Conservation (phyloP, 2,888 invertebrate genomes). For the Apoderus coryli region DNA sequence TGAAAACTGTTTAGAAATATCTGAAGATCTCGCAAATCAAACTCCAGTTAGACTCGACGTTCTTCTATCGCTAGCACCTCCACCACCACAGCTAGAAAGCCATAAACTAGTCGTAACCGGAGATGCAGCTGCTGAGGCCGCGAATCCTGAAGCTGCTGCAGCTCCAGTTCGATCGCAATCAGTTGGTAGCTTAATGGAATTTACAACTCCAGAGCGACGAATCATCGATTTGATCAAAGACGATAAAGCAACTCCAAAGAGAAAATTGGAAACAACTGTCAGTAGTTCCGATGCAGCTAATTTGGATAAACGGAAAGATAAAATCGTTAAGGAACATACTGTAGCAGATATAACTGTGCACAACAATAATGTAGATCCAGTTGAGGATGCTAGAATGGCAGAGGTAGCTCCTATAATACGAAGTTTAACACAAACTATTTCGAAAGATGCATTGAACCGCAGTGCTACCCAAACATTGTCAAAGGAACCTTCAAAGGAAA, state of each 20-base stretch:
- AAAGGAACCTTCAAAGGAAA: constrained; percentile 29
- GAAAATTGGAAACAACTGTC: constrained; percentile 61
- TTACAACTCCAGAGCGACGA: constrained; percentile 43
- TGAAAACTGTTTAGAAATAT: constrained; percentile 67
- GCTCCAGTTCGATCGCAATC: constrained; percentile 45
- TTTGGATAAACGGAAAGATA: constrained; percentile 42
- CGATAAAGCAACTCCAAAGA: constrained; percentile 46
- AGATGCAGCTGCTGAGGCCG: constrained; percentile 30
- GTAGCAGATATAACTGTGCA: constrained; percentile 30
- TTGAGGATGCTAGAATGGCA: constrained; percentile 25
- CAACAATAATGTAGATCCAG: constrained; percentile 22
- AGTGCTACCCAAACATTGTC: constrained; percentile 27
- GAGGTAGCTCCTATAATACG: constrained; percentile 26
- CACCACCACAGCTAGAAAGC: constrained; percentile 55
- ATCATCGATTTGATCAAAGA: constrained; percentile 59
- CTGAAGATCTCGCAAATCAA: constrained; percentile 78
- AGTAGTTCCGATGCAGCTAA: constrained; percentile 51
- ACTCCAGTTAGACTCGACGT: constrained; percentile 78
- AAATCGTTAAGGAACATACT: constrained; percentile 34
- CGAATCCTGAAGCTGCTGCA: constrained; percentile 27
- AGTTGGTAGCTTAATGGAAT: constrained; percentile 59
- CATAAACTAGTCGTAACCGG: constrained; percentile 58
- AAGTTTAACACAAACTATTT: constrained; percentile 28
- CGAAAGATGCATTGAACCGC: constrained; percentile 27
- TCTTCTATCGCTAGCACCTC: constrained; percentile 70